Evolutionary conservation across 2,888 invertebrate genomes (phyloP).

Genomic region (Herminia tarsipennalis): DNA sequence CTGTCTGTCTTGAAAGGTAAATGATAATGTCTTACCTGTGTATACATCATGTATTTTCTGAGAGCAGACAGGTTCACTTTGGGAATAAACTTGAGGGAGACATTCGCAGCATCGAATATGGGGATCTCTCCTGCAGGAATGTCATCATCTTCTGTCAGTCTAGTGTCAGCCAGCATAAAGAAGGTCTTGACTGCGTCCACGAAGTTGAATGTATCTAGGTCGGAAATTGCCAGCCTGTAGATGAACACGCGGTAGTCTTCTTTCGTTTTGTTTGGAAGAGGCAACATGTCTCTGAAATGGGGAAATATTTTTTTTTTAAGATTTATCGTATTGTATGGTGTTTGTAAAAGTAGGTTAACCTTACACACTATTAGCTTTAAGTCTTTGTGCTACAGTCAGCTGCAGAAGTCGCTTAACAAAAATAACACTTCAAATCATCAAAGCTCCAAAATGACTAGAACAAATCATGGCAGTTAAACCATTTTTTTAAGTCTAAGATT

Average conservation of each 20-base stretch:
- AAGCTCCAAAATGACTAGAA: too few species aligned
- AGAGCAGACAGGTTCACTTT: conserved; percentile 87
- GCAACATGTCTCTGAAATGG: conserved; percentile 87
- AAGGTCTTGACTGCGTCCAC: conserved; percentile 88
- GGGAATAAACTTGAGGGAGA: conserved; percentile 87
- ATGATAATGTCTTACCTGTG: conserved; percentile 80
- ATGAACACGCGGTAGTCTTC: conserved; percentile 89
- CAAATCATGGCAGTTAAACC: too few species aligned
- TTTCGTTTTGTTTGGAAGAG: conserved; percentile 87
- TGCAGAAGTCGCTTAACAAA: too few species aligned
- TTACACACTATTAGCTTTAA: too few species aligned
- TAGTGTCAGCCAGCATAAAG: conserved; percentile 90
- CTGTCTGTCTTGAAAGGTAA: too few species aligned
- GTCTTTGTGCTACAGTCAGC: too few species aligned
- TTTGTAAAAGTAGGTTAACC: too few species aligned
- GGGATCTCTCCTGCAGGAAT: conserved; percentile 89
- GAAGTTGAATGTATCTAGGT: conserved; percentile 88
- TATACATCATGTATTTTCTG: conserved; percentile 89
- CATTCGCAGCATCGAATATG: conserved; percentile 89
- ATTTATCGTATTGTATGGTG: too few species aligned
- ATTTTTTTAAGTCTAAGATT: too few species aligned
- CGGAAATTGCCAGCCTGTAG: conserved; percentile 87
- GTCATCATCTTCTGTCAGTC: conserved; percentile 86
- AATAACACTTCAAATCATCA: too few species aligned
- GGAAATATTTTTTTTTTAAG: too few species aligned